These are phyloP conservation scores for Zalophus californianus DNA, from an alignment of 2,797 vertebrate genomes.

Conservation along the genomic window DNA sequence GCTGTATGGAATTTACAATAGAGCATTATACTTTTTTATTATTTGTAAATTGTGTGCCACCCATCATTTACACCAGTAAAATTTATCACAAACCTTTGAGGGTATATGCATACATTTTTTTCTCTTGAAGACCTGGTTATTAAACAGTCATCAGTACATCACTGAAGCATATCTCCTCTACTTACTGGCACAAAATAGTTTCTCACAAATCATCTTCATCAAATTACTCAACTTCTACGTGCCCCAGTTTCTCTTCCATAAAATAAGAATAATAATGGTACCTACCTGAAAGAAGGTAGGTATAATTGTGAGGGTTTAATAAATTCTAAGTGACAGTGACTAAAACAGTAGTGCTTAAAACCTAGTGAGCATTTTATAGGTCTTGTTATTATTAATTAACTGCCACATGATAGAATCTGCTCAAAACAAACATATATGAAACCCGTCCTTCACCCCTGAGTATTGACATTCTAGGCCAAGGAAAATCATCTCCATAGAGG, in stretches of 20 bases:
- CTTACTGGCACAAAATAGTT: background rate
- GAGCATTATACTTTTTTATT: background rate
- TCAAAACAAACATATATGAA: background rate
- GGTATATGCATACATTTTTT: background rate
- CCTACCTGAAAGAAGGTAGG: background rate
- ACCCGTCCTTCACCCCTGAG: background rate
- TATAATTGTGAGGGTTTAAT: background rate
- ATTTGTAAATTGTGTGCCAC: background rate
- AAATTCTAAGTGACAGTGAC: constrained; percentile 1
- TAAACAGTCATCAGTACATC: background rate
- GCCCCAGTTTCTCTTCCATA: background rate
- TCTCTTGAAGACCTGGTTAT: background rate
- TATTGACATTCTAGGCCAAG: background rate
- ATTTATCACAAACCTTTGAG: background rate
- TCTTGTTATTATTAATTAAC: background rate
- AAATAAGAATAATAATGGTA: background rate
- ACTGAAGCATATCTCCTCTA: background rate
- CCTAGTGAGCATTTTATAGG: background rate
- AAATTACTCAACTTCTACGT: constrained; percentile 6
- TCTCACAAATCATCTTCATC: background rate
- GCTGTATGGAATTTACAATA: background rate
- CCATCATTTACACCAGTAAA: background rate
- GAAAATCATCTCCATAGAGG: background rate
- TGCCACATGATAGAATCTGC: background rate
- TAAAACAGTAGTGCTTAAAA: constrained; percentile 12